Conservation (phyloP, 2,797 vertebrate genomes). For the Bradypodion ventrale region DNA sequence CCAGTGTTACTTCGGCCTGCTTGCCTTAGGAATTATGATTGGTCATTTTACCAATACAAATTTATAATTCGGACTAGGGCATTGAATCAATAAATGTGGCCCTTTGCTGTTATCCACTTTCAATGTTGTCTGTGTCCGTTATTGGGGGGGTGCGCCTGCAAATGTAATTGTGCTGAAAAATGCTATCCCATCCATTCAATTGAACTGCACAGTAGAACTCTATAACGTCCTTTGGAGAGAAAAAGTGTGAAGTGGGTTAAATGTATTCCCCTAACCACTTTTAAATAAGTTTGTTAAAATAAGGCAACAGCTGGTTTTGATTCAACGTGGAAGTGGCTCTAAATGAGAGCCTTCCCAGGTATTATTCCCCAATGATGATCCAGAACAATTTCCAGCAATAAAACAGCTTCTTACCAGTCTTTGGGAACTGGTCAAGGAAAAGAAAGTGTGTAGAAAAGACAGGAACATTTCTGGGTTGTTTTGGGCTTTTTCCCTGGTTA, state of each 20-base stretch:
- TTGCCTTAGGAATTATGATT: no score
- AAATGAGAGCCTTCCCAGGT: constrained; percentile 29
- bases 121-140: no score
- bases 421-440: constrained; percentile 4
- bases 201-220: constrained; percentile 27
- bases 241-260: constrained; percentile 3
- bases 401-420: constrained; percentile 33
- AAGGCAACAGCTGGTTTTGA: constrained; percentile 43
- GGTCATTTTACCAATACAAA: no score
- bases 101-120: no score
- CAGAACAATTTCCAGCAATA: constrained; percentile 26
- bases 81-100: no score
- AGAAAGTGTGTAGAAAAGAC: background rate
- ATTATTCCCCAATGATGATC: constrained; percentile 20
- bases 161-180: constrained; percentile 32
- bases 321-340: constrained; percentile 25
- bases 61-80: no score
- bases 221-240: constrained; percentile 20
- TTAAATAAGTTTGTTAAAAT: constrained; percentile 27
- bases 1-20: no score
- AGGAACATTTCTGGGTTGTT: background rate
- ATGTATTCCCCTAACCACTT: constrained; percentile 26
- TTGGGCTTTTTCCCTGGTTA: no score
- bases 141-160: no score
- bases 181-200: constrained; percentile 27